Evolutionary conservation across 2,113 vertebrate genomes (phyloP), one percentile per base, ranked within the genome.

Genomic region (Lynx canadensis): DNA sequence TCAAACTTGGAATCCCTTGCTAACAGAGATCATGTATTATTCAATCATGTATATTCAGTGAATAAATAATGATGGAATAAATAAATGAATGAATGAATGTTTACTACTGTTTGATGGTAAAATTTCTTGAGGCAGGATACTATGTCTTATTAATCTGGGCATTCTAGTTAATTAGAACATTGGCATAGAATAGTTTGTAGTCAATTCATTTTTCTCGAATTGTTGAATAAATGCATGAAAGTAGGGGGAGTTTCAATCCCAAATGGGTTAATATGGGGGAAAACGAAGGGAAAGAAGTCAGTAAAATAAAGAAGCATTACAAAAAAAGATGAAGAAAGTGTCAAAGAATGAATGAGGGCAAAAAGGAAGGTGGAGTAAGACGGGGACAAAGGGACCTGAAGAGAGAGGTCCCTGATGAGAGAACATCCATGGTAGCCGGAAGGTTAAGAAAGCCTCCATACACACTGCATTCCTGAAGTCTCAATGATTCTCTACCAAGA

Each of bases 11-110:
- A 74, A 84, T 94, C 87, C 3, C 65, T 92, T 97, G 19, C 38
- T 82, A 76, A 90, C 31, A 78, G 29, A 33, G 36, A 29, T 81
- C 52, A 88, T 93, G n/a, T 74, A 73, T 92, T 92, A 89, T 89
- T 92, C 68, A 89, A 76, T 23, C 94, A 31, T 73, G 13, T 74
- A 55, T 31, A 6, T 25, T 86, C 36, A 86, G 73, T 82, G 60
- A 96, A 91, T 50, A 93, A 96, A 65, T 52, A 92, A 73, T 80
- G 31, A 95, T 63, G 23, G 29, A 84, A 89, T 91, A 82, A 96
- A 78, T 16, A 85, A 31, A 85, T 55, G 41, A 92, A 73, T 55
- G 73, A 96, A 94, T 80, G 25, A 87, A 83, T 97, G 31, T 55
- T 92, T 87, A 79, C 29, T 36, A 79, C 15, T 55, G 25, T 87